Conservation (phyloP, 2,113 vertebrate genomes). For the Oenanthe melanoleuca region DNA sequence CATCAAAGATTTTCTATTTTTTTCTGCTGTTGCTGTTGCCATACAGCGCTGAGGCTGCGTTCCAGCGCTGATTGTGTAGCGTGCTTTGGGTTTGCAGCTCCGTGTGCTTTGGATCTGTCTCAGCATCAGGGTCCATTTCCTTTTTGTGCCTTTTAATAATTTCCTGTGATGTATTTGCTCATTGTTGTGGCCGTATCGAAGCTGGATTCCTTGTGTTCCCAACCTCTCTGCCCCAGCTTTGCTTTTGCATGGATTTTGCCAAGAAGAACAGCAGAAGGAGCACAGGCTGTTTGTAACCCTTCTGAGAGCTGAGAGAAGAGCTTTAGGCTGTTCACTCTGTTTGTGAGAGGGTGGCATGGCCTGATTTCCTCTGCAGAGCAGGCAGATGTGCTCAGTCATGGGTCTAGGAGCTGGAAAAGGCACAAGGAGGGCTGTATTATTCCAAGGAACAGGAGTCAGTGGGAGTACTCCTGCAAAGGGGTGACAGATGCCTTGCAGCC, state of each 20-base stretch:
- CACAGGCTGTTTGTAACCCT: accelerated
- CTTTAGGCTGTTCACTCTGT: neutral
- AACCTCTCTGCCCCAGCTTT: neutral
- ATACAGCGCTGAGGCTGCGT: neutral
- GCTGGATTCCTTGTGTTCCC: neutral
- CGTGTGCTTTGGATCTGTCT: neutral
- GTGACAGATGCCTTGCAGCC: neutral
- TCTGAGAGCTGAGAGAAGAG: neutral
- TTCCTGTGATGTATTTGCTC: slow-evolving; percentile 40
- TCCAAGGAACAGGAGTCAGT: neutral
- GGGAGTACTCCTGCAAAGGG: neutral
- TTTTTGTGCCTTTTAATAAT: slow-evolving; percentile 43
- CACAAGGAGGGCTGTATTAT: accelerated
- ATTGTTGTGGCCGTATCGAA: neutral
- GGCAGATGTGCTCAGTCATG: neutral
- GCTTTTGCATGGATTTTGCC: neutral
- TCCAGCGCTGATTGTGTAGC: neutral
- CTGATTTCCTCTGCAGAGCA: neutral
- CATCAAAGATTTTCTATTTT: neutral
- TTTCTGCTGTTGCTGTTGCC: neutral
- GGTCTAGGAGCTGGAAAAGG: neutral
- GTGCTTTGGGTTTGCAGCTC: neutral
- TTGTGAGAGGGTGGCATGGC: neutral
- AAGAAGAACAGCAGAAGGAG: neutral
- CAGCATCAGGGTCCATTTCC: slow-evolving; percentile 16